phyloP scores from a whole-genome alignment of 2,888 invertebrate genomes.

The Dolomedes plantarius region DNA sequence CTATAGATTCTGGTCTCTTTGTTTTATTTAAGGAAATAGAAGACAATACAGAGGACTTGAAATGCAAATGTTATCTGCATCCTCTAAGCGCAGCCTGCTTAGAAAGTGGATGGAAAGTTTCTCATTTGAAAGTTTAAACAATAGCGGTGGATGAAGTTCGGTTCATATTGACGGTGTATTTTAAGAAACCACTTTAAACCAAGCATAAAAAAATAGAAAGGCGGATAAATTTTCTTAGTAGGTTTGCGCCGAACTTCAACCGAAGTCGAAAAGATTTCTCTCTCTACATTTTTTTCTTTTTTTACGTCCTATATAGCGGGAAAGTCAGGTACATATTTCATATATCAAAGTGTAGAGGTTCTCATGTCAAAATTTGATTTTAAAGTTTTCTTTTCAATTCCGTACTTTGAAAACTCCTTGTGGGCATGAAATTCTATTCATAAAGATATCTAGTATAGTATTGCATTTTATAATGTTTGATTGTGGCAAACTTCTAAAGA shows the following conservation, averaged over 20 bases:
- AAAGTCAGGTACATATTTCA: slow-evolving; percentile 8
- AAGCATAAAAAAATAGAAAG: not conserved
- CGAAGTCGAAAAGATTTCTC: not conserved
- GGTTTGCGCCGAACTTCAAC: not conserved
- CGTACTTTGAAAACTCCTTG: too few relatives aligned
- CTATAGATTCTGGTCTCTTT: too few relatives aligned
- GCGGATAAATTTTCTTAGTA: not conserved
- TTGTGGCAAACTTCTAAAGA: too few relatives aligned
- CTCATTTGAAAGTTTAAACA: slow-evolving; percentile 68
- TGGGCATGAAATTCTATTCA: too few relatives aligned
- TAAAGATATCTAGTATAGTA: too few relatives aligned
- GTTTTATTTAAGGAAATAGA: slow-evolving; percentile 2
- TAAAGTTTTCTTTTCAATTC: not conserved
- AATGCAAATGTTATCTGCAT: slow-evolving; percentile 13
- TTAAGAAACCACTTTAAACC: slow-evolving; percentile 1
- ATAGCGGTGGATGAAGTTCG: slow-evolving; percentile 9
- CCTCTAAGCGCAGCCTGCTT: slow-evolving; percentile 18
- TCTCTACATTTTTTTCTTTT: not conserved
- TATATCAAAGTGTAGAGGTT: slow-evolving; percentile 23
- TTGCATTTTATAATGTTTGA: too few relatives aligned
- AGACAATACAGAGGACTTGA: not conserved
- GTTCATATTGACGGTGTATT: slow-evolving; percentile 12
- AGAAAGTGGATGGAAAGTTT: slow-evolving; percentile 32
- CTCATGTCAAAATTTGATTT: not conserved
- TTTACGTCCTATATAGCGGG: not conserved